These are phyloP conservation scores for Papilio xuthus DNA, from an alignment of 1,140 invertebrate genomes.

Conservation along the genomic window DNA sequence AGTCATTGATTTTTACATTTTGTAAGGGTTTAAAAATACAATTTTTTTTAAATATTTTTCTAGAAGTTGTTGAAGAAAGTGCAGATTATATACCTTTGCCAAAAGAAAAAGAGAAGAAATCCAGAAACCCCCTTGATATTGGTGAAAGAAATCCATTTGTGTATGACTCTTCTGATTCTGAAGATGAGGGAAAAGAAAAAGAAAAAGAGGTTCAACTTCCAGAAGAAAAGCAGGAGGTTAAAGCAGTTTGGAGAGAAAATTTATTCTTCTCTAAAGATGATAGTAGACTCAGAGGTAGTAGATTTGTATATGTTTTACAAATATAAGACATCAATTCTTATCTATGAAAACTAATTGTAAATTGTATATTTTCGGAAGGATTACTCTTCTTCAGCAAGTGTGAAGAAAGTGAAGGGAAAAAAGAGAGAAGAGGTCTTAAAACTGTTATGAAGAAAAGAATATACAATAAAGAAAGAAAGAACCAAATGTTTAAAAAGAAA, in stretches of 20 bases:
- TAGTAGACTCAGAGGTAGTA: constrained; percentile 82
- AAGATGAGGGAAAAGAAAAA: constrained; percentile 73
- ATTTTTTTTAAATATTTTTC: constrained; percentile 44
- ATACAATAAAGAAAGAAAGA: constrained; percentile 83
- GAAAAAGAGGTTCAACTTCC: constrained; percentile 46
- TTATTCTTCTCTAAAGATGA: constrained; percentile 83
- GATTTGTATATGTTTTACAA: constrained; percentile 19
- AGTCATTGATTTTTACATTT: constrained; percentile 31
- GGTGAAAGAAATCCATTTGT: constrained; percentile 82
- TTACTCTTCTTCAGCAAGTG: constrained; percentile 81
- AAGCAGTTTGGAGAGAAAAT: constrained; percentile 79
- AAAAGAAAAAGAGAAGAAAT: constrained; percentile 61
- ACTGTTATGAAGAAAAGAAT: constrained; percentile 83
- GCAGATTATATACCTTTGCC: constrained; percentile 55
- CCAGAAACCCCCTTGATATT: constrained; percentile 72
- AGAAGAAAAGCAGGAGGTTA: constrained; percentile 49
- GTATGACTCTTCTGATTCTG: constrained; percentile 85
- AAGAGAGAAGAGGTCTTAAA: constrained; percentile 83
- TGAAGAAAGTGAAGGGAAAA: constrained; percentile 61
- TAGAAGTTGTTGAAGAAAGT: constrained; percentile 51
- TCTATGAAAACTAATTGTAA: constrained; percentile 37
- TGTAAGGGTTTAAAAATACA: constrained; percentile 17
- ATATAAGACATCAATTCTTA: not conserved
- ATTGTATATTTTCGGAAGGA: constrained; percentile 79
- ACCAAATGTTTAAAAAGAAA: constrained; percentile 79